phyloP scores from a whole-genome alignment of 2,113 vertebrate genomes.

The Pteronura brasiliensis region DNA sequence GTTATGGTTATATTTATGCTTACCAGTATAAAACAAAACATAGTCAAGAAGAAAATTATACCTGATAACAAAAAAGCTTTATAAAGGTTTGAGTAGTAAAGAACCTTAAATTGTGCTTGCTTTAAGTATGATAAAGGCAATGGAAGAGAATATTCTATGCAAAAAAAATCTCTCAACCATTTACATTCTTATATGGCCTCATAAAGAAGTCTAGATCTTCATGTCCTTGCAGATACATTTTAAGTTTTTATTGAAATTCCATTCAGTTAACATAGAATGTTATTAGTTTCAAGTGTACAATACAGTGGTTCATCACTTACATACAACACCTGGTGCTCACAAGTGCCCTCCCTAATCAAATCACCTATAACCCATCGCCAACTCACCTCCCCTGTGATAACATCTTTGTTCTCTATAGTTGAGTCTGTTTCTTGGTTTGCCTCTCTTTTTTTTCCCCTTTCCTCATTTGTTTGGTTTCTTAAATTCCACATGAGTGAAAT shows the following conservation, averaged over 20 bases:
- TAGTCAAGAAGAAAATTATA: neutral
- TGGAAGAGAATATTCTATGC: neutral
- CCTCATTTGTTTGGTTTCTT: neutral
- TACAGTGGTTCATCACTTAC: neutral
- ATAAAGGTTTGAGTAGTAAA: neutral
- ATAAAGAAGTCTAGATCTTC: conserved; percentile 6
- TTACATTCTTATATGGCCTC: neutral
- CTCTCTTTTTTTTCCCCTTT: neutral
- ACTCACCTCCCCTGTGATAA: neutral
- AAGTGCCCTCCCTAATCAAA: neutral
- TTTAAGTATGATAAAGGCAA: neutral
- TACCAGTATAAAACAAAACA: neutral
- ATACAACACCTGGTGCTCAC: neutral
- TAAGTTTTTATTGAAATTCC: neutral
- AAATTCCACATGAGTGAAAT: neutral
- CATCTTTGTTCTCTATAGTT: neutral
- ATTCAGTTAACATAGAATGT: neutral
- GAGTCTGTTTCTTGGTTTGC: neutral
- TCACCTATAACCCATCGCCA: neutral
- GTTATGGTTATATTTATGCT: neutral
- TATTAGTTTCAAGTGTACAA: neutral
- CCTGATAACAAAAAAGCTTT: neutral
- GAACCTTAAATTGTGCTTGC: neutral
- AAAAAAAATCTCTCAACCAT: neutral
- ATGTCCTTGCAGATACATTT: neutral